Conservation (phyloP, 2,888 invertebrate genomes). For the Orthosia gothica region DNA sequence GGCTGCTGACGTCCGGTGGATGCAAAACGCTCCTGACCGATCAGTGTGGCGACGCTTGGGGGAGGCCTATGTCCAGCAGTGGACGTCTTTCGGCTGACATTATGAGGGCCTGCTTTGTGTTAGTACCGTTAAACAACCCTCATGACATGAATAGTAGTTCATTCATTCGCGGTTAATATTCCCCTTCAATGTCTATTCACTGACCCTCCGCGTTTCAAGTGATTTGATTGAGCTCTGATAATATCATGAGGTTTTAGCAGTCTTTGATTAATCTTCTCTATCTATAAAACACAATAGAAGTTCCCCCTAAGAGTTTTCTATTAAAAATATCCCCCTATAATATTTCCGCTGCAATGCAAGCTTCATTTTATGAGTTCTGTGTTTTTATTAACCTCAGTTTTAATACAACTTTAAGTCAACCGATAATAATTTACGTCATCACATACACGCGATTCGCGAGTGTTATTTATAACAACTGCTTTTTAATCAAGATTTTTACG, state of each 20-base stretch:
- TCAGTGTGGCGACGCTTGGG: no score
- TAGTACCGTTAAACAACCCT: constrained; percentile 15
- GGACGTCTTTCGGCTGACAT: no score
- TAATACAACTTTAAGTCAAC: constrained; percentile 15
- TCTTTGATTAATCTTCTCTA: constrained; percentile 11
- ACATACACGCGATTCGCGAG: constrained; percentile 37
- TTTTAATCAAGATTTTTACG: constrained; percentile 52
- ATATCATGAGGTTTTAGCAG: constrained; percentile 7
- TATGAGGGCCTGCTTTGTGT: constrained; percentile 21
- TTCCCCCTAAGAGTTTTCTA: constrained; percentile 13
- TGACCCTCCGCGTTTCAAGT: constrained; percentile 15
- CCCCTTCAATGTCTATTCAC: neutral
- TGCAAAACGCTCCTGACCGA: no score
- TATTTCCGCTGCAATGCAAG: constrained; percentile 14
- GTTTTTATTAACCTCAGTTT: constrained; percentile 9
- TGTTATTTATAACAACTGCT: constrained; percentile 29
- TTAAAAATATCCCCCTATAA: no score
- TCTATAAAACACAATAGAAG: neutral
- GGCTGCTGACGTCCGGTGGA: no score
- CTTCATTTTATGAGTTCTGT: neutral
- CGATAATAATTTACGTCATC: constrained; percentile 15
- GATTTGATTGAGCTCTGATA: constrained; percentile 32
- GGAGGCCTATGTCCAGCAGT: no score
- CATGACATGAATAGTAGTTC: neutral
- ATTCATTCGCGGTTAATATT: constrained; percentile 31